These are phyloP conservation scores for Trachelipus rathkii DNA, from an alignment of 1,140 invertebrate genomes.

Conservation along the genomic window DNA sequence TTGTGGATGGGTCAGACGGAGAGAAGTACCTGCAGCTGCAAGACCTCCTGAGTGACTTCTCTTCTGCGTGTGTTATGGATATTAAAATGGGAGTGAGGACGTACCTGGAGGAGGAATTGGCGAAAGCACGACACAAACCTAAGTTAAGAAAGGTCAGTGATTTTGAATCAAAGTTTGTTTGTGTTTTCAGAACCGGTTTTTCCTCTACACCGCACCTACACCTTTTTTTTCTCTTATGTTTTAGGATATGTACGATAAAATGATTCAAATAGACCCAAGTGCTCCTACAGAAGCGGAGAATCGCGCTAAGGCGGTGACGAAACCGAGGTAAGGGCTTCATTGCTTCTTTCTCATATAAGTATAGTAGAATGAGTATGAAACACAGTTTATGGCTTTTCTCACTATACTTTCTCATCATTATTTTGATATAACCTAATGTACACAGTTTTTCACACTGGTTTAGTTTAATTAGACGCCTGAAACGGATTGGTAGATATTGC, in stretches of 20 bases:
- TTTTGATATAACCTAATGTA: not conserved
- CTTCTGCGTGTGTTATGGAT: slow-evolving; percentile 91
- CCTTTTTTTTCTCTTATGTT: slow-evolving; percentile 31
- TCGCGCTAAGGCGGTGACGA: slow-evolving; percentile 81
- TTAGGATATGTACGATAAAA: slow-evolving; percentile 95
- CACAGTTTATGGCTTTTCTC: not conserved
- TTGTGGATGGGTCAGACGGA: slow-evolving; percentile 53
- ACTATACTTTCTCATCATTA: not conserved
- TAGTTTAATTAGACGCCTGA: too few species aligned
- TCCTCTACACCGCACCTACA: not conserved
- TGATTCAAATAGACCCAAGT: slow-evolving; percentile 87
- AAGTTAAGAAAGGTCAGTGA: slow-evolving; percentile 72
- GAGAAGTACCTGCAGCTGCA: slow-evolving; percentile 68
- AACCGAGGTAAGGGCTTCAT: slow-evolving; percentile 61
- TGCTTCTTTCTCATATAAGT: not conserved
- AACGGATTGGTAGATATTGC: too few species aligned
- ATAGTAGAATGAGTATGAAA: not conserved
- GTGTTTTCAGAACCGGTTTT: not conserved
- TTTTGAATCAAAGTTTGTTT: not conserved
- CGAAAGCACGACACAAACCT: slow-evolving; percentile 89
- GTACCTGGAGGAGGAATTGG: slow-evolving; percentile 88
- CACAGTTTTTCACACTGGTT: too few species aligned
- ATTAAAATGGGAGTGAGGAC: slow-evolving; percentile 93
- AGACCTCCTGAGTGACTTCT: slow-evolving; percentile 85
- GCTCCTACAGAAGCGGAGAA: slow-evolving; percentile 90